phyloP scores from a whole-genome alignment of 1,140 invertebrate genomes.

The Drosophila kikkawai region DNA sequence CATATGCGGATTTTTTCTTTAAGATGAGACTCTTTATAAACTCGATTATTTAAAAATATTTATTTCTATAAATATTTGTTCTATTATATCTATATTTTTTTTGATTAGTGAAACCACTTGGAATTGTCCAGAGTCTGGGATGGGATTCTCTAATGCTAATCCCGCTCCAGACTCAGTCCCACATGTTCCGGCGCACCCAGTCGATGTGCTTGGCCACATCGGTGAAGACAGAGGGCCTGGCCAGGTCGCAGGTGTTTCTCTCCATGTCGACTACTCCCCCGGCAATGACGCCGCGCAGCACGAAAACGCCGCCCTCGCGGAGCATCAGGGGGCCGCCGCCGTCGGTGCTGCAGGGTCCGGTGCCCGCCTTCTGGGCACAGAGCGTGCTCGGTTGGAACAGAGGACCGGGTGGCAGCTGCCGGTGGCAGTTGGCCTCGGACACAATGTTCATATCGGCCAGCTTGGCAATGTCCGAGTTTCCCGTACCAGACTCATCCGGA shows the following conservation, averaged over 20 bases:
- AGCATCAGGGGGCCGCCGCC: constrained; percentile 79
- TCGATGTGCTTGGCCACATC: constrained; percentile 78
- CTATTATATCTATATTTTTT: no score
- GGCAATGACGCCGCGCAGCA: constrained; percentile 75
- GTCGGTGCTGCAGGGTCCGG: constrained; percentile 81
- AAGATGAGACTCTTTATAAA: not conserved
- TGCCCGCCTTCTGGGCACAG: constrained; percentile 73
- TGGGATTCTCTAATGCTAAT: constrained; percentile 10
- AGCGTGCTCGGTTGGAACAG: constrained; percentile 68
- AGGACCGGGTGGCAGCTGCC: constrained; percentile 50
- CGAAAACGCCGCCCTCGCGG: constrained; percentile 58
- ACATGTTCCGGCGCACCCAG: constrained; percentile 74
- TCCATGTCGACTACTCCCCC: constrained; percentile 22
- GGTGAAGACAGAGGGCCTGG: constrained; percentile 72
- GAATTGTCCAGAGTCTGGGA: constrained; percentile 15
- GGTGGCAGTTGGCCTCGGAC: constrained; percentile 86
- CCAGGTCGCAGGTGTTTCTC: constrained; percentile 64
- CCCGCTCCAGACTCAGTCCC: constrained; percentile 30
- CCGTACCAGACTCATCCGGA: constrained; percentile 85
- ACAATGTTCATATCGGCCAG: constrained; percentile 87
- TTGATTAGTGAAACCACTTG: constrained; percentile 34
- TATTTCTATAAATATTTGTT: not conserved
- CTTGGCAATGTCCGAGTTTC: constrained; percentile 85
- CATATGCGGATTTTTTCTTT: no score
- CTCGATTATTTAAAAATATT: constrained; percentile 3